Evolutionary conservation across 2,888 invertebrate genomes (phyloP), one percentile per base, ranked within the genome.

Genomic region (Branchellion lobata): DNA sequence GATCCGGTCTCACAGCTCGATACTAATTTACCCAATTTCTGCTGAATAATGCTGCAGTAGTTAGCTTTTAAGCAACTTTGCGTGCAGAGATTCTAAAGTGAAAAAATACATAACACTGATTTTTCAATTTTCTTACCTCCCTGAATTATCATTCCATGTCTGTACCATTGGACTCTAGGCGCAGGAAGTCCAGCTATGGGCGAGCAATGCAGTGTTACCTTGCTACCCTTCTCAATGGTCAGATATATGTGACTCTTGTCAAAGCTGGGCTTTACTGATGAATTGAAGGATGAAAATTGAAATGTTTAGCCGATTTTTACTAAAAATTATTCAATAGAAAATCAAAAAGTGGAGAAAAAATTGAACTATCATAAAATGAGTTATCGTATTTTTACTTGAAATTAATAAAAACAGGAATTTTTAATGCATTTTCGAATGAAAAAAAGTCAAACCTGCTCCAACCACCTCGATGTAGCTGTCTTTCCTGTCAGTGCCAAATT

Each of bases 401-500:
- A n/a, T n/a, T n/a, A n/a, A n/a, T n/a, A n/a, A n/a, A n/a, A n/a
- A n/a, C n/a, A n/a, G n/a, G n/a, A n/a, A 0, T 29, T 21, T 11
- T 1, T 14, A 0, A 73, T 73, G 1, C 29, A 74, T 40, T 0
- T 18, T n/a, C 29, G 40, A 8, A 27, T 27, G 53, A 24, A 11
- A 40, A 27, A 75, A 75, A 1, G n/a, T 69, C 82, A 65, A 27
- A 90, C 90, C 87, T 80, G 90, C 86, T 80, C 90, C 90, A n/a
- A 89, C 88, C 34, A 90, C 85, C 27, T 86, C 85, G 33, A 90
- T 84, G 68, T 84, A 86, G 0, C 87, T 88, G n/a, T 87, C 85
- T n/a, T 86, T 84, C 34, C 88, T 86, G 68, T 85, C 85, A 21
- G 83, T 84, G 0, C 90, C 90, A 84, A 89, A 88, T 73, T 86